Conservation (phyloP, 1,140 invertebrate species). For the Orchestia grillus region DNA sequence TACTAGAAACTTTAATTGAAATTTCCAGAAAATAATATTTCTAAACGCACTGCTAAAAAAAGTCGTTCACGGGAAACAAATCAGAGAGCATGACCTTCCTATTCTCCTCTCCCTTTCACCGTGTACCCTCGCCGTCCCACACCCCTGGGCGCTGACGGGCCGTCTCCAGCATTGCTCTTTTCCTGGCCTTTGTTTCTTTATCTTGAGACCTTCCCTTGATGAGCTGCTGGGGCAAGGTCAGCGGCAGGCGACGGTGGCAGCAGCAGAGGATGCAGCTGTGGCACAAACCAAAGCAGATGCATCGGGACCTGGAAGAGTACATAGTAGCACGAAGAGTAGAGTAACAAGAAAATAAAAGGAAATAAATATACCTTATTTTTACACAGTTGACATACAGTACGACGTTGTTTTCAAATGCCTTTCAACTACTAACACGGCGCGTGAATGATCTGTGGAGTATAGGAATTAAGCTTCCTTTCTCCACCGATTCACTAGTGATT, state of each 20-base stretch:
- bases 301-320: background rate
- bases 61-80: background rate
- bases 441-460: too few species aligned
- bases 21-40: background rate
- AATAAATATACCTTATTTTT: too few species aligned
- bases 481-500: too few species aligned
- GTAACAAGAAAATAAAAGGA: background rate
- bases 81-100: background rate
- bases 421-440: too few species aligned
- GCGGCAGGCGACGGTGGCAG: too few species aligned
- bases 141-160: background rate
- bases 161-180: background rate
- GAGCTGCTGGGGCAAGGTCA: background rate
- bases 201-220: slow-evolving; percentile 7
- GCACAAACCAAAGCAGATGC: background rate
- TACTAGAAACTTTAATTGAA: background rate
- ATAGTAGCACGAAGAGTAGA: background rate
- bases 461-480: too few species aligned
- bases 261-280: background rate
- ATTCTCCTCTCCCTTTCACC: background rate
- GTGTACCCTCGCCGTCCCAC: background rate
- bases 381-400: too few species aligned
- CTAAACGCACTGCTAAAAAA: background rate
- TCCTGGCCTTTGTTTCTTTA: background rate
- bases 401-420: too few species aligned